Percentiles rank a stretch among this genome's conserved stretches.
phyloP scores from a whole-genome alignment of 2,888 invertebrate species.

The Prosopocoilus inquinatus region DNA sequence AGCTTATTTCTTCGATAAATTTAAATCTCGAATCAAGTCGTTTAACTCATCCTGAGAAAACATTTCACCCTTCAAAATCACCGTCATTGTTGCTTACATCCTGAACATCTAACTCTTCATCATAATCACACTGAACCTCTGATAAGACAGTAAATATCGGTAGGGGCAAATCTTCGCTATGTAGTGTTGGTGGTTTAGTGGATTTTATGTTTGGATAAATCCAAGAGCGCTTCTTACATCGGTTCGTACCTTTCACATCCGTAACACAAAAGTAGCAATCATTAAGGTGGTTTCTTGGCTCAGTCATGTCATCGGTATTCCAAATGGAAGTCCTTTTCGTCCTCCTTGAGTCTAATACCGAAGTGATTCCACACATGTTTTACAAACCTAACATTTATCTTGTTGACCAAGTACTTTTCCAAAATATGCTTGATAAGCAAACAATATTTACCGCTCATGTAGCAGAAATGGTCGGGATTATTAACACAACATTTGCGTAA shows the following conservation, averaged over 20 bases:
- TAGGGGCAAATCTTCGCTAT: conserved; percentile 1
- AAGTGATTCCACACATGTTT: neutral
- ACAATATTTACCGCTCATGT: too few relatives aligned
- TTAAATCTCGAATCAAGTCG: conserved; percentile 3
- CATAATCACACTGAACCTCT: neutral
- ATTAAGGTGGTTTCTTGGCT: conserved; percentile 1
- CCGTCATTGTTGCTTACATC: neutral
- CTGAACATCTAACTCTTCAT: neutral
- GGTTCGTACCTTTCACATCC: neutral
- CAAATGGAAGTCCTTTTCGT: conserved; percentile 1
- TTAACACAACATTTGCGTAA: too few relatives aligned
- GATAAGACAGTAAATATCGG: neutral
- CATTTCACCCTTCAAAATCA: neutral
- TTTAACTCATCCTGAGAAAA: neutral
- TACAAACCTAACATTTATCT: too few relatives aligned
- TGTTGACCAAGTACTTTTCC: too few relatives aligned
- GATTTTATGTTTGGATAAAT: neutral
- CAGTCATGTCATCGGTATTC: neutral
- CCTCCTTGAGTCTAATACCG: neutral
- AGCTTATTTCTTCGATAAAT: conserved; percentile 3
- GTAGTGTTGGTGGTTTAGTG: neutral
- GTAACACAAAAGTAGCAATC: conserved; percentile 2
- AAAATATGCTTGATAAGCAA: too few relatives aligned
- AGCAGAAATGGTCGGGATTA: too few relatives aligned
- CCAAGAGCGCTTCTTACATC: conserved; percentile 3